Conservation (phyloP, 2,797 vertebrate genomes). For the Sorex maritimensis region DNA sequence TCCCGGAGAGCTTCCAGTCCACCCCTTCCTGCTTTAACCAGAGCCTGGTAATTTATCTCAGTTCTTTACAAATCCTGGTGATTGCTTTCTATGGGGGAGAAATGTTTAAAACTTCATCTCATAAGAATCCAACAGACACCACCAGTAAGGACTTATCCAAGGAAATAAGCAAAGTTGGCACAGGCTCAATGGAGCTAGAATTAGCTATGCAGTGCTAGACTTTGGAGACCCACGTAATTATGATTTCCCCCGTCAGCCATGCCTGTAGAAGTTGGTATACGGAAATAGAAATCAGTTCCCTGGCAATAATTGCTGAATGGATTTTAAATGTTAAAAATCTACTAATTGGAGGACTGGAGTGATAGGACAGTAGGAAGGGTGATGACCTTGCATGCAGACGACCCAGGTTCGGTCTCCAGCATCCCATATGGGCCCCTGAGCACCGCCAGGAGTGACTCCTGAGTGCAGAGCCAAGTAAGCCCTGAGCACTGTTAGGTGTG, state of each 20-base stretch:
- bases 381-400: no score
- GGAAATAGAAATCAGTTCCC: conserved; percentile 47
- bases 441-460: no score
- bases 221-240: background rate
- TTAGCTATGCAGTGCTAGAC: background rate
- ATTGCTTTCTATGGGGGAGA: background rate
- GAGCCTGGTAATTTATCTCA: conserved; percentile 91
- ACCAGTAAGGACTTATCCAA: conserved; percentile 53
- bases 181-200: conserved; percentile 49
- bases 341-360: no score
- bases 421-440: no score
- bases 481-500: no score
- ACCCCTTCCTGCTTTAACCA: conserved; percentile 92
- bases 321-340: conserved; percentile 2
- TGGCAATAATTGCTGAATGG: background rate
- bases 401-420: no score
- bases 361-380: no score
- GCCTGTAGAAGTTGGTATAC: background rate
- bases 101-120: background rate
- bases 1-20: conserved; percentile 90
- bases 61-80: conserved; percentile 29
- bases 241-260: background rate
- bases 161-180: conserved; percentile 49
- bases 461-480: no score
- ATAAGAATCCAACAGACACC: conserved; percentile 36